phyloP scores from a whole-genome alignment of 2,888 invertebrate species.

The Lumbricus terrestris region DNA sequence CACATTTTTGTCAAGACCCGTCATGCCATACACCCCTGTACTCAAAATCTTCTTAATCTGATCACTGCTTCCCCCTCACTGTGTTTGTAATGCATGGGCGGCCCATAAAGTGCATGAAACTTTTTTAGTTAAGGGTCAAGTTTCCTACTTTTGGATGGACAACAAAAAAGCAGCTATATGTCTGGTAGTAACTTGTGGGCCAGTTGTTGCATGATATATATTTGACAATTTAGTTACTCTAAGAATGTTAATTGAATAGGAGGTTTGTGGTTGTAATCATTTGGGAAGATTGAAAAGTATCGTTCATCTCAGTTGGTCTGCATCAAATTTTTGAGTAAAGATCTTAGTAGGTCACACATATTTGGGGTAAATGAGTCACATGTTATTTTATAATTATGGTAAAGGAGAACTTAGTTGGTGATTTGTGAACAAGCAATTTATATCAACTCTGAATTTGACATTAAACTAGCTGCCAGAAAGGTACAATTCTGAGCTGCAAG shows the following conservation, averaged over 20 bases:
- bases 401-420: background rate
- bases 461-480: background rate
- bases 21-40: too few species aligned
- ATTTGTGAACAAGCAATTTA: background rate
- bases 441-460: background rate
- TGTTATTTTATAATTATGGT: too few species aligned
- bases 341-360: background rate
- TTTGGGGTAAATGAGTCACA: too few species aligned
- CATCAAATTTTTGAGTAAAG: background rate
- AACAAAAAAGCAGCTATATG: background rate
- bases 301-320: background rate
- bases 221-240: background rate
- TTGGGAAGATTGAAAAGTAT: background rate
- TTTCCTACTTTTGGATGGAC: too few species aligned
- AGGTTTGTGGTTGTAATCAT: too few species aligned
- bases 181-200: background rate
- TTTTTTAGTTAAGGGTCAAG: background rate
- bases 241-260: background rate
- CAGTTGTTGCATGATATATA: too few species aligned
- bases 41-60: too few species aligned
- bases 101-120: background rate
- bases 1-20: too few species aligned
- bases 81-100: too few species aligned
- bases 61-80: too few species aligned
- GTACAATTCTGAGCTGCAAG: too few species aligned